Base-by-base conservation (phyloP, 2,888 invertebrate genomes). In the Noctua pronuba region DNA sequence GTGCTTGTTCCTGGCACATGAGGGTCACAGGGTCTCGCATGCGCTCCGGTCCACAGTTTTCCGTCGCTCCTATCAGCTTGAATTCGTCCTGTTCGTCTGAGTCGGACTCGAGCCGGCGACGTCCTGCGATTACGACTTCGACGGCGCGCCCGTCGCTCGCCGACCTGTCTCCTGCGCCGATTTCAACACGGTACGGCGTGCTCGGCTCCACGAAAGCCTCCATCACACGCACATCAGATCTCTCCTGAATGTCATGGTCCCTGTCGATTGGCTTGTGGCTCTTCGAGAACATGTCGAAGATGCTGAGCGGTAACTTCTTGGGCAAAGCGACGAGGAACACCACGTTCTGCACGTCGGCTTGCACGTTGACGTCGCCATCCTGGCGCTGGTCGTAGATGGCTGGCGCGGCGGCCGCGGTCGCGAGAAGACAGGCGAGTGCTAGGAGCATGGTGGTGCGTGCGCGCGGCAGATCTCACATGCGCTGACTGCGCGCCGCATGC, bases 41-140 rank as follows among this genome's bases (percentile, higher is more conserved):
- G 88, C 97, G 96, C 69, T 97, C 98, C 0, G 98, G 98, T 31
- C 98, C 98, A 92, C 98, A 98, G 91, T 98, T 98, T 90, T 98
- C 98, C 72, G 97, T 96, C 35, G 97, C 98, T 0, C 98, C 98
- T 35, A 98, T 89, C 66, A 98, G 95, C 89, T 97, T 97, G 90
- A 97, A 94, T 84, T 97, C 96, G 31, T 96, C 95, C 3, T 83
- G 83, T 83, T 92, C 93, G 38, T 87, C 83, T 35, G 89, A 82
- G 44, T 94, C 95, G 31, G 90, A 83, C 38, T 94, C 93, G 38
- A 90, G 82, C 28, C 93, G 92, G 62, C 94, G 91, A 31, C 94
- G 89, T 4, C 95, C 94, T 0, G 95, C 93, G 66, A 96, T 96
- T 79, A 95, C 94, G 46, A 96, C 95, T 78, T 95, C 96, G 10